Evolutionary conservation across 2,888 invertebrate genomes (phyloP), one percentile per base, ranked within the genome.

Genomic region (Tethea ocularis): DNA sequence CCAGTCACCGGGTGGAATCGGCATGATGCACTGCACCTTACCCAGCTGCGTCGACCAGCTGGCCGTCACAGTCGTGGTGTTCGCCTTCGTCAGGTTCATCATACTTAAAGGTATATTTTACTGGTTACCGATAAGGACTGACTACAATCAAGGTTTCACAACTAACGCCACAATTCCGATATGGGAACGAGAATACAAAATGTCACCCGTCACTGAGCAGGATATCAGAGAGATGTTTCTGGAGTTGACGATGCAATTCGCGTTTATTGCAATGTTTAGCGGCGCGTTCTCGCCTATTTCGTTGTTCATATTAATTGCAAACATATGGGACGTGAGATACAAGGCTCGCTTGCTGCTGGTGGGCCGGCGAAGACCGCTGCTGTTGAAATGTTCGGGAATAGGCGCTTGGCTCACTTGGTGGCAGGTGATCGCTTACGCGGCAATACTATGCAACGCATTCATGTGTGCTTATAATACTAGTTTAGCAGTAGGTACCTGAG

Each of bases 21-120:
- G 71, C 38, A 75, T 80, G 41, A 90, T 93, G 64, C 73, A 83
- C 68, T 94, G 93, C 66, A 88, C 88, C 64, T 85, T 89, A 3
- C 85, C 93, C 1, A 94, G 94, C 1, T 95, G 95, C 76, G 82
- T 94, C 11, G 88, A 93, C 22, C 94, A 95, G 58, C 53, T 51
- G 29, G 58, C 51, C 51, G 53, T 60, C 7, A 22, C 57, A n/a
- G 53, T 60, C 17, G 53, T 57, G 11, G 33, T 57, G 7, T 38
- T 46, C 15, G 53, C 57, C 24, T 29, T 60, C 11, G 13, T 53
- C 22, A 60, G 36, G 22, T 57, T 57, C 17, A 13, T 51, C 5
- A 7, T 60, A 15, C 36, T 5, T 10, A 46, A 13, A 15, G 41
- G 60, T 51, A 13, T 54, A 53, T 57, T 38, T 51, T 23, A 56